Evolutionary conservation across 2,888 invertebrate genomes (phyloP), one percentile per base, ranked within the genome.

Genomic region (Rambutsinella grinnellia): DNA sequence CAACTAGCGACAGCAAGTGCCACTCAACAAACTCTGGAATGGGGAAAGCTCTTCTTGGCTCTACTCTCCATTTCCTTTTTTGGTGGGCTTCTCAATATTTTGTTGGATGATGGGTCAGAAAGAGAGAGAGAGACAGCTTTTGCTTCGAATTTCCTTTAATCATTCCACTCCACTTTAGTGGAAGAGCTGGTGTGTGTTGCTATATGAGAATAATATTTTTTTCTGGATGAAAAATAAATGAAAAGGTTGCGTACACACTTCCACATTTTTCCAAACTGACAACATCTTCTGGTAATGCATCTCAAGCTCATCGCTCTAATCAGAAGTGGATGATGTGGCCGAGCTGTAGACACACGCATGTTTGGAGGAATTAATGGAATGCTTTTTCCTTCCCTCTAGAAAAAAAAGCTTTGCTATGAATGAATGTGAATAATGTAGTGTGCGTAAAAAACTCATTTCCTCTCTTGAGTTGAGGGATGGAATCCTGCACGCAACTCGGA

Each of bases 31-130:
- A 36, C 36, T 56, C 56, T 24, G 19, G 2, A n/a, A 26, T 26
- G 47, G 57, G 44, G 46, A 66, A 62, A 58, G 27, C 61, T 74
- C 67, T 67, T 67, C 74, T 74, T 74, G 67, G 66, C 74, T 74
- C 49, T 24, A 47, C 70, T 47, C 58, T 15, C 56, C 61, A 17
- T n/a, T 70, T 60, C 60, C 10, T 58, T 36, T 58, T 58, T 17
- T 23, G 36, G 36, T n/a, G n/a, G 36, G 36, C 13, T 36, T 36
- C 36, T 36, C 36, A 36, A 13, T n/a, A 62, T 36, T 49, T 17
- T 19, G 21, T 19, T 54, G 28, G 28, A 53, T 5, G 65, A 51
- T 10, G 24, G 27, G 17, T 2, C 26, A 21, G 15, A 26, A 17
- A 61, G 17, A n/a, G 46, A 60, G n/a, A n/a, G 17, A 23, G 46